Evolutionary conservation across 2,113 vertebrate genomes (phyloP), one percentile per base, ranked within the genome.

Genomic region (Herpailurus yagouaroundi): DNA sequence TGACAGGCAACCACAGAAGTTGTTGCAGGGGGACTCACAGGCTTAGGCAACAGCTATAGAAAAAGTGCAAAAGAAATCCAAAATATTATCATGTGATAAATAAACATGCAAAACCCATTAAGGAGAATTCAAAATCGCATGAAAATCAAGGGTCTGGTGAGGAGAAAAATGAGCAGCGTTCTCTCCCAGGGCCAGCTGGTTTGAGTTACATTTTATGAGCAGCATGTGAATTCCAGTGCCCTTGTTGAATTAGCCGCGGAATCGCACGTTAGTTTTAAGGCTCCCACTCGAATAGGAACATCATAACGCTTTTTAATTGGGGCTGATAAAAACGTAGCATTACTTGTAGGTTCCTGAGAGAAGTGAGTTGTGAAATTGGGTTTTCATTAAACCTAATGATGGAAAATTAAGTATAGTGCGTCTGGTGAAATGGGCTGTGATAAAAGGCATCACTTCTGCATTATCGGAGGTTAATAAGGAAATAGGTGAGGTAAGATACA

Each of bases 291-390:
- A 94, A 97, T 97, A 97, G 97, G 97, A 97, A 89, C 81, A 95
- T 98, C 9, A 15, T 98, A 98, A 99, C 95, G 91, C 96, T 98
- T 98, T 99, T 98, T 99, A 99, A 99, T 98, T 98, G 98, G 98
- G 96, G 82, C 98, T 98, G 98, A 98, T 99, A 98, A 98, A 99
- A 99, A 98, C 85, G 92, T 98, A 97, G 98, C 98, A 97, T 98
- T 98, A 96, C 98, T 98, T 98, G 96, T 98, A 98, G 97, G 98
- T 98, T 98, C 97, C 96, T 98, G 97, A 91, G 98, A 99, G 98
- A 99, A 99, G 98, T 96, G 98, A 99, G 0, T 99, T 99, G 98
- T 99, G 98, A 99, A 99, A 99, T 98, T 99, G 98, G 97, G 98
- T 99, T 99, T 98, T 98, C 98, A 98, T 98, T 99, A 99, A 99